Evolutionary conservation across 2,888 invertebrate genomes (phyloP), one percentile per base, ranked within the genome.

Genomic region (Hyposoter dolosus): DNA sequence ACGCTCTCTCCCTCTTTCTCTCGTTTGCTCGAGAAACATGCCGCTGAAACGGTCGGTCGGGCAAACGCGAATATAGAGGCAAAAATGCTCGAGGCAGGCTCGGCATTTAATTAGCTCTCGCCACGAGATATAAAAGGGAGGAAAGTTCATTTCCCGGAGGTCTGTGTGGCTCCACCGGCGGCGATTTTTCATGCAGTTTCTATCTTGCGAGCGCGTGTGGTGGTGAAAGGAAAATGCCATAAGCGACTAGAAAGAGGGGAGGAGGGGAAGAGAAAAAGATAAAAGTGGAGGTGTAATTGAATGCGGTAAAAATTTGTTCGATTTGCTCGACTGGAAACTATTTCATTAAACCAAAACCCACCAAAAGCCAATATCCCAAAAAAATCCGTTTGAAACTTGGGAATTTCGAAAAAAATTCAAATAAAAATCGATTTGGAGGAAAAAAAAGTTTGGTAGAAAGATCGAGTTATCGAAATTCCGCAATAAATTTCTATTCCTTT

Each of bases 51-150:
- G 83, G 45, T 75, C 56, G 74, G 40, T 68, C 19, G 80, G 56
- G 32, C 32, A 65, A 68, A 53, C 78, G 65, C 81, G 81, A 66
- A 78, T 74, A 81, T 69, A 82, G 53, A 60, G 69, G 69, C 28
- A 69, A 82, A 83, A 78, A 74, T 60, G 83, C 82, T 74, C 78
- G 66, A 60, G 78, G 84, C 72, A 78, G 56, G 65, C 78, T 28
- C 35, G 68, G 80, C 84, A 88, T 88, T 87, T 87, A 87, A 88
- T 88, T 88, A 87, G 87, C 87, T 82, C 81, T 74, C 50, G 75
- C 77, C 82, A 82, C 80, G 77, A 81, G 71, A 84, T 80, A 87
- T 84, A 85, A 87, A 86, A 84, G 81, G 84, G 76, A 82, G 76
- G 74, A 86, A 85, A 88, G 82, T 88, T 88, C 82, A 86, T 88